These are phyloP conservation scores for Caerostris extrusa DNA, from an alignment of 1,140 invertebrate genomes.

Conservation along the genomic window DNA sequence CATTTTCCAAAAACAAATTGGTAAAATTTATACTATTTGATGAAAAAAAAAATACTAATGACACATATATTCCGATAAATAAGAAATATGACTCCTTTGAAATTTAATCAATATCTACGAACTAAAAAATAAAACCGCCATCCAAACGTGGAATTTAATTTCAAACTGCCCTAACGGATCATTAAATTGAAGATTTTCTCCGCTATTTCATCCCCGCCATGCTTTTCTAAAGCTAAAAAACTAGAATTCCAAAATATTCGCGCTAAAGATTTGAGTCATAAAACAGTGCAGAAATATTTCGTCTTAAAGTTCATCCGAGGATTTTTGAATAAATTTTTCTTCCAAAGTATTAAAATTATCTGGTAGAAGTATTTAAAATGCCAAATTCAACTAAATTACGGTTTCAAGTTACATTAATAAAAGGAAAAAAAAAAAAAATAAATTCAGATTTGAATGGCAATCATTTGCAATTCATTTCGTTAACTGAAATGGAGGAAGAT, in stretches of 20 bases:
- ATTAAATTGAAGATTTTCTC: background rate
- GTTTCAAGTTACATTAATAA: background rate
- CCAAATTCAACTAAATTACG: background rate
- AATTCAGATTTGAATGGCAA: no score
- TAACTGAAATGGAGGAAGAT: no score
- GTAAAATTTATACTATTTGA: no score
- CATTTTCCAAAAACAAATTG: no score
- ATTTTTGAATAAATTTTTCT: background rate
- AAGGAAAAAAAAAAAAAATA: no score
- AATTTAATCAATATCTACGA: background rate
- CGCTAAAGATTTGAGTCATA: background rate
- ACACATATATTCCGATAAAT: background rate
- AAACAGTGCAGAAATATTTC: background rate
- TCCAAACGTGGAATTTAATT: slow-evolving; percentile 29
- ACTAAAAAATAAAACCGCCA: background rate
- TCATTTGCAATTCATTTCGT: no score
- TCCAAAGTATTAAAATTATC: background rate
- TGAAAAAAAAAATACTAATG: no score
- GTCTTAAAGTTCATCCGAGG: background rate
- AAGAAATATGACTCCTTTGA: background rate
- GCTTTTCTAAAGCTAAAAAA: background rate
- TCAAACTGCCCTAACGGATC: background rate
- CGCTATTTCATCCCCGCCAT: background rate
- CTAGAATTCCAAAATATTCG: background rate
- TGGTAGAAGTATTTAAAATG: background rate